Evolutionary conservation across 2,113 vertebrate genomes (phyloP), one percentile per base, ranked within the genome.

Genomic region (Crotophaga sulcirostris): DNA sequence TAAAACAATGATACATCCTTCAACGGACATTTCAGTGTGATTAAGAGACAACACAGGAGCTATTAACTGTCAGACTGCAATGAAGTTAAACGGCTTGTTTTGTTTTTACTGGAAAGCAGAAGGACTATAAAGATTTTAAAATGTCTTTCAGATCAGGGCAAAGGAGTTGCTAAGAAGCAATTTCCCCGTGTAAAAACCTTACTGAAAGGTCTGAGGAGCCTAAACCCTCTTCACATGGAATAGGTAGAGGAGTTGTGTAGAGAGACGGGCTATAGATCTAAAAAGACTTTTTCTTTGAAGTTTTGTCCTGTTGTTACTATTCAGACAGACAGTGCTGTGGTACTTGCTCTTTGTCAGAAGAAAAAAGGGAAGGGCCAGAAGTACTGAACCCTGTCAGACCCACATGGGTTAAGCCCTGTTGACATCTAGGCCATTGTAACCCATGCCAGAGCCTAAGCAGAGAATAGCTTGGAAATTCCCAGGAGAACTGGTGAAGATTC

Each of bases 11-110:
- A 55, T 91, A 62, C 70, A 82, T 97, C 89, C 91, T 91, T 95
- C 91, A 93, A 20, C 77, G 95, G 91, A 62, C 60, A 56, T 87
- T 87, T 91, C 74, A 69, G 84, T 64, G 84, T 82, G 94, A 87
- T 92, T 91, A 94, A 75, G 40, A 91, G 87, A 96, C 95, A 97
- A 93, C 95, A 68, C 91, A 85, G 91, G 81, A 94, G 89, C 93
- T 96, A 87, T 96, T 94, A 94, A 79, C 80, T 94, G 91, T 86
- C 91, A 78, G 69, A 62, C 84, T 94, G 84, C 95, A 94, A 52
- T 78, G 89, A 91, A 92, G 87, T 94, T 78, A 92, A 95, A 94
- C 79, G 84, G 84, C 89, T 94, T 92, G 94, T 89, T 95, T 95
- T 96, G 84, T 81, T 92, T 93, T 86, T 94, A 74, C 69, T 95